Conservation (phyloP, 92 coral and sea anemone species). For the Porites divaricata region DNA sequence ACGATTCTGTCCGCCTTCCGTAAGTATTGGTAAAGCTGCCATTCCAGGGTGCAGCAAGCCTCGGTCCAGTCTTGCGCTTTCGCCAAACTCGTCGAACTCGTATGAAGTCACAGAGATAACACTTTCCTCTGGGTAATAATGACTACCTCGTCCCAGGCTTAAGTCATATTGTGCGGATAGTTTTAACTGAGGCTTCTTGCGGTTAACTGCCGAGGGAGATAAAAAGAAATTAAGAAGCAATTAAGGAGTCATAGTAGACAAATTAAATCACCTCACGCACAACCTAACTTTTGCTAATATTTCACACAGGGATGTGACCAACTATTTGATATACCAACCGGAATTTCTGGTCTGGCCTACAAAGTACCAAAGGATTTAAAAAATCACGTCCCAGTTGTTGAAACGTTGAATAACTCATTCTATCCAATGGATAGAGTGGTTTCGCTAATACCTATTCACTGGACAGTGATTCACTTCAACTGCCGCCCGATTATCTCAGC, state of each 20-base stretch:
- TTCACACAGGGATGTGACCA: no score
- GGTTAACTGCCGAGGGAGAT: constrained; percentile 52
- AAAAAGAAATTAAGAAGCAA: neutral
- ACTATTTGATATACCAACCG: no score
- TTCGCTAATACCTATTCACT: no score
- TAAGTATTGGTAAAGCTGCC: neutral
- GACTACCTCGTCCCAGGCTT: constrained; percentile 73
- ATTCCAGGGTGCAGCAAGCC: constrained; percentile 13
- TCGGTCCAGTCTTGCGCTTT: constrained; percentile 58
- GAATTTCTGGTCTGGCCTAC: no score
- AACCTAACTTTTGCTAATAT: no score
- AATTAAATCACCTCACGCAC: no score
- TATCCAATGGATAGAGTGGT: no score
- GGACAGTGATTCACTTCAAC: no score
- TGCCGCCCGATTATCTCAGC: no score
- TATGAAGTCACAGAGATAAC: constrained; percentile 78
- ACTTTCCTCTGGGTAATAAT: constrained; percentile 74
- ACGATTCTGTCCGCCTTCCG: constrained; percentile 1
- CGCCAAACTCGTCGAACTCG: constrained; percentile 76
- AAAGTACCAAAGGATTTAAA: no score
- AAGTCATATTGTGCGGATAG: constrained; percentile 44
- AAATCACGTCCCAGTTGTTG: no score
- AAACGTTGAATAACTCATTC: no score
- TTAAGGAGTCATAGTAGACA: neutral
- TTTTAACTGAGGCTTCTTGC: constrained; percentile 50